Evolutionary conservation across 2,797 vertebrate genomes (phyloP).

Genomic region (Hybognathus amarus): DNA sequence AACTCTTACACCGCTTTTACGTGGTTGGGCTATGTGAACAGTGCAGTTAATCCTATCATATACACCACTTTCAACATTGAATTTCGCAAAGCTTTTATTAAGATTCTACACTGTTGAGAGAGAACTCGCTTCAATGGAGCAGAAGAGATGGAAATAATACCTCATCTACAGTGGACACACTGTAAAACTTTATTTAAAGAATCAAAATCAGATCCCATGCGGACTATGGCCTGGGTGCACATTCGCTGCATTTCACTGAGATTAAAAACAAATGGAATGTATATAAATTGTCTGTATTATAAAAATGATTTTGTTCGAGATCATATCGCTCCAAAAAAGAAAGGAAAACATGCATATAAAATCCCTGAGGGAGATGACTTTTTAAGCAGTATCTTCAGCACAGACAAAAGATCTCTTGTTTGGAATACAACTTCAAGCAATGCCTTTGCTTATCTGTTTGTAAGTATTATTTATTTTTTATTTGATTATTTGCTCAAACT

Average conservation of each 20-base stretch:
- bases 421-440: slow-evolving; percentile 22
- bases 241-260: slow-evolving; percentile 18
- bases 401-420: slow-evolving; percentile 3
- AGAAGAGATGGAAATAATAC: slow-evolving; percentile 23
- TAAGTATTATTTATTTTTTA: slow-evolving; percentile 45
- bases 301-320: slow-evolving; percentile 22
- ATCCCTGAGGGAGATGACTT: not conserved
- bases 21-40: slow-evolving; percentile 98
- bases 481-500: slow-evolving; percentile 9
- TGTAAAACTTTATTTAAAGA: slow-evolving; percentile 17
- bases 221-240: not conserved
- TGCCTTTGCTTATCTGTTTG: slow-evolving; percentile 15
- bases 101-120: slow-evolving; percentile 94
- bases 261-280: slow-evolving; percentile 39
- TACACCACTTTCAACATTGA: slow-evolving; percentile 99
- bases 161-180: slow-evolving; percentile 21
- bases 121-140: slow-evolving; percentile 22
- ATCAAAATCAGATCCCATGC: not conserved
- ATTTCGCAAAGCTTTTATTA: slow-evolving; percentile 98
- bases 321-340: slow-evolving; percentile 28
- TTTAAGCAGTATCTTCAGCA: slow-evolving; percentile 16
- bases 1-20: slow-evolving; percentile 96
- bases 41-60: slow-evolving; percentile 97
- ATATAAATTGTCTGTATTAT: slow-evolving; percentile 55
- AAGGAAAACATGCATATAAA: slow-evolving; percentile 8